Conservation (phyloP, 2,797 vertebrate species). For the Mus caroli region DNA sequence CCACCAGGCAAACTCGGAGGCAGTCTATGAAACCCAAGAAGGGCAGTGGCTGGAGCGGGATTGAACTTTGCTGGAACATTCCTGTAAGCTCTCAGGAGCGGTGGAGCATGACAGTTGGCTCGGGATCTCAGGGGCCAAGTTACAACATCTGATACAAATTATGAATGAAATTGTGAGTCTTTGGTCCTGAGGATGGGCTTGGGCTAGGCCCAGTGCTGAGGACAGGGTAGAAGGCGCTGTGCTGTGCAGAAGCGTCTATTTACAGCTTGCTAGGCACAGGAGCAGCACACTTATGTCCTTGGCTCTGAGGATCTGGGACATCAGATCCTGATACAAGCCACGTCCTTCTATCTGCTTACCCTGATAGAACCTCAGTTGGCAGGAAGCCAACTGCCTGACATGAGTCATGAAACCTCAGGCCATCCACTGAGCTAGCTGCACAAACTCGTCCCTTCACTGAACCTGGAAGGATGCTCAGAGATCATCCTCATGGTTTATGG, state of each 20-base stretch:
- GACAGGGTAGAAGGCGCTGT: neutral
- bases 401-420: neutral
- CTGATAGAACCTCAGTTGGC: neutral
- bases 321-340: neutral
- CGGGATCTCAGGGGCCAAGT: conserved; percentile 37
- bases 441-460: neutral
- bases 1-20: neutral
- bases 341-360: neutral
- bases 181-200: neutral
- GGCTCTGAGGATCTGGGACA: neutral
- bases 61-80: conserved; percentile 70
- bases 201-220: neutral
- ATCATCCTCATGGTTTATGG: neutral
- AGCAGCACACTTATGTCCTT: neutral
- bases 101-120: conserved; percentile 68
- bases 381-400: neutral
- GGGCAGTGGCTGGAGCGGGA: neutral
- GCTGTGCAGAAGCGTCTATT: neutral
- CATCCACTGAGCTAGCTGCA: neutral
- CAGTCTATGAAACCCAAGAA: conserved; percentile 32
- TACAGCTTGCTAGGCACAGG: neutral
- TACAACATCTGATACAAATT: conserved; percentile 81
- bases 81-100: conserved; percentile 59
- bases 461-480: neutral
- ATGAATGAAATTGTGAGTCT: conserved; percentile 72